These are phyloP conservation scores for Cyrtonyx montezumae DNA, from an alignment of 2,113 vertebrate genomes.

Conservation along the genomic window DNA sequence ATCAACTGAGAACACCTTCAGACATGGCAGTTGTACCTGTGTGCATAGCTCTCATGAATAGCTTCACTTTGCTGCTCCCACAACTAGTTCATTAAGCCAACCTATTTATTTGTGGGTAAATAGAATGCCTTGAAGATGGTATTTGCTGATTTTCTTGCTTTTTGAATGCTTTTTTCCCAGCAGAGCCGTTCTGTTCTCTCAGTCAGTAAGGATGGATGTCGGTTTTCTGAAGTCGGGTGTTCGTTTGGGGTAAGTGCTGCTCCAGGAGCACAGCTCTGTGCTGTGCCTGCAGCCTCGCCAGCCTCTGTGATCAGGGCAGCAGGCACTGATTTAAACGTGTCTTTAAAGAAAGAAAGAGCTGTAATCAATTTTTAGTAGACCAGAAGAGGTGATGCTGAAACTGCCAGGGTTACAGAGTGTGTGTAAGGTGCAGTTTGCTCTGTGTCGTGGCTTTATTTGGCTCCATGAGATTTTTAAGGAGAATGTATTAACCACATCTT, in stretches of 20 bases:
- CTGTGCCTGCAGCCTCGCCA: not conserved
- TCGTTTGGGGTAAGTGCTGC: slow-evolving; percentile 76
- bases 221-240: slow-evolving; percentile 81
- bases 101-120: not conserved
- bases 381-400: not conserved
- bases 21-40: not conserved
- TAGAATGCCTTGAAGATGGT: not conserved
- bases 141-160: not conserved
- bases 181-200: slow-evolving; percentile 58
- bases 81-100: too few species aligned
- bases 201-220: slow-evolving; percentile 67
- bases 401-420: too few species aligned
- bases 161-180: not conserved
- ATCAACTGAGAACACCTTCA: not conserved
- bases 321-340: not conserved
- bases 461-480: not conserved
- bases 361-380: not conserved
- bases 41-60: not conserved
- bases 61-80: too few species aligned
- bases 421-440: too few species aligned
- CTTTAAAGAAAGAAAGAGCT: not conserved
- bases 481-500: not conserved
- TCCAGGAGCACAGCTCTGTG: not conserved
- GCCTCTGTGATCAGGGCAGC: not conserved
- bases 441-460: not conserved